Conservation (phyloP, 2,113 vertebrate species). For the Pteropus alecto region DNA sequence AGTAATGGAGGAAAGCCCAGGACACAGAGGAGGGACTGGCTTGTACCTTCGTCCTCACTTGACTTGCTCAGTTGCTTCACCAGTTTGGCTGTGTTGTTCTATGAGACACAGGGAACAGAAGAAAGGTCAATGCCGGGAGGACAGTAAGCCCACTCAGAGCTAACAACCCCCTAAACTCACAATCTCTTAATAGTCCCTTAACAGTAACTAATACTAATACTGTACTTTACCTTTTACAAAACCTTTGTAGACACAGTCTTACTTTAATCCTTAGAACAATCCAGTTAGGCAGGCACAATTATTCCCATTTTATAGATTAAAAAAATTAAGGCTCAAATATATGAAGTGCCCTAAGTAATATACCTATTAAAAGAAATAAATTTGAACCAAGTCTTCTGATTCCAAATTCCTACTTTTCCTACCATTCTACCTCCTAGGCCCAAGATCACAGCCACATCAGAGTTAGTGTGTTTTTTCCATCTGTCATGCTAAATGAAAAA, state of each 20-base stretch:
- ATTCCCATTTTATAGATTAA: background rate
- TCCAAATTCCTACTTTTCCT: background rate
- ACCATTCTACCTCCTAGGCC: background rate
- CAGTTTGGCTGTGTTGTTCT: constrained; percentile 98
- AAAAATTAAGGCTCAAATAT: background rate
- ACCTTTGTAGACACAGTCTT: background rate
- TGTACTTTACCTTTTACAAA: background rate
- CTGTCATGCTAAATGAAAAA: background rate
- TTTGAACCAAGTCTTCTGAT: background rate
- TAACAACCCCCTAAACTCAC: background rate
- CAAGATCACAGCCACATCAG: background rate
- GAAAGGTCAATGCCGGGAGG: background rate
- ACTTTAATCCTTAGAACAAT: background rate
- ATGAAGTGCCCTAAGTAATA: background rate
- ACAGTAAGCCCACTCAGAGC: background rate
- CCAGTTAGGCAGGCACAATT: background rate
- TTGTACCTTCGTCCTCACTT: constrained; percentile 92
- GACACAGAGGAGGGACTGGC: background rate
- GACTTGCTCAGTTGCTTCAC: constrained; percentile 96
- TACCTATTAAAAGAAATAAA: background rate
- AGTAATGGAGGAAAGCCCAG: background rate
- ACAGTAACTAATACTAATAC: background rate
- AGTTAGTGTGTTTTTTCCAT: background rate
- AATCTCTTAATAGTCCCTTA: background rate
- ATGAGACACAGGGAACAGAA: background rate